Evolutionary conservation across 1,140 invertebrate genomes (phyloP).

Genomic region (Trypoxylus dichotomus): DNA sequence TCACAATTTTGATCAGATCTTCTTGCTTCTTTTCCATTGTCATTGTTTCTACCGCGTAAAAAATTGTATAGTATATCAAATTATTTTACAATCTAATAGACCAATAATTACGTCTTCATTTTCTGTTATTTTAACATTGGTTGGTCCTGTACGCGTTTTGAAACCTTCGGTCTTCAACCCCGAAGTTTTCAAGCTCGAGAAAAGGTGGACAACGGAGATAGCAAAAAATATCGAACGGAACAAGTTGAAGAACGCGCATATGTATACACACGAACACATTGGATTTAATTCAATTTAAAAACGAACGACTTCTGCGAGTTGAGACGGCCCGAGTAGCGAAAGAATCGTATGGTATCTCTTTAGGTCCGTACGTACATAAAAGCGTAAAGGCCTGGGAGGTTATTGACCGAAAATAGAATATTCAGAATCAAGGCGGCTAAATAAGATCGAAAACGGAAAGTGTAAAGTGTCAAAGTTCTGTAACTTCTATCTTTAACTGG

Average conservation of each 20-base stretch:
- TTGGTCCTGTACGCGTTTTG: too few species aligned
- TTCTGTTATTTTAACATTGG: too few species aligned
- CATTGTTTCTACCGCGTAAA: too few species aligned
- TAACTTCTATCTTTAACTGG: too few species aligned
- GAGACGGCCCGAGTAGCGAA: neutral
- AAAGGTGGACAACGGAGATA: neutral
- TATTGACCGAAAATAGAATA: neutral
- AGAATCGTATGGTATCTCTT: neutral
- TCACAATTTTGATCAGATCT: too few species aligned
- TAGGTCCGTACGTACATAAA: neutral
- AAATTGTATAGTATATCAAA: too few species aligned
- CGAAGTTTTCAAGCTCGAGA: too few species aligned
- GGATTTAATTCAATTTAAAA: slow-evolving; percentile 1
- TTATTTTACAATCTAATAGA: too few species aligned
- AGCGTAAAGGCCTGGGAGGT: neutral
- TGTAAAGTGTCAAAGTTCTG: too few species aligned
- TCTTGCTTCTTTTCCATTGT: too few species aligned
- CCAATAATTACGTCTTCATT: too few species aligned
- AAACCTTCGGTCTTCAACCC: too few species aligned
- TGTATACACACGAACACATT: neutral
- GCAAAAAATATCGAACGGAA: neutral
- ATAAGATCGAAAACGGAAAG: neutral
- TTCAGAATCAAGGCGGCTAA: neutral
- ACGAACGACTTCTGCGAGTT: neutral
- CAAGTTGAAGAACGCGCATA: neutral